Evolutionary conservation across 1,140 invertebrate genomes (phyloP), one percentile per base, ranked within the genome.

Genomic region (Nymphalis io): DNA sequence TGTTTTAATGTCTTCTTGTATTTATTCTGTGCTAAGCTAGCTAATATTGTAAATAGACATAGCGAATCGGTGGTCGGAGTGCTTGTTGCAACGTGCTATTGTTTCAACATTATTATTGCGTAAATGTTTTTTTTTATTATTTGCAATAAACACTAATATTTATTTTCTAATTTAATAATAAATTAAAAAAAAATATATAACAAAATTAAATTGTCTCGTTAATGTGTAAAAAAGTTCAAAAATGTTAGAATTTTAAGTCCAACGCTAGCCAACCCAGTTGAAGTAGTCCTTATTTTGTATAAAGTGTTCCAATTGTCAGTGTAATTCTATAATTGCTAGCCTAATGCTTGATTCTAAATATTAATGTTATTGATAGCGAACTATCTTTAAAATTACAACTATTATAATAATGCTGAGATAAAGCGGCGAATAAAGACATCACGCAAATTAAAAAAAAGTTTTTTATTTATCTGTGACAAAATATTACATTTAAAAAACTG

Each of bases 321-420:
- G 81, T 84, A 79, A 79, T 76, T 82, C 76, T 82, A 81, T 81
- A 63, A 75, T 83, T 84, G 80, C 81, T 88, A 89, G 85, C 77
- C 65, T 90, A 86, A 82, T 82, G 83, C 88, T 88, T 87, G 78
- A 82, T 88, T 87, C 79, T 85, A 87, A 84, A 85, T 85, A 84
- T 88, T 85, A 86, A 88, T 88, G 86, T 87, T 88, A 87, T 83
- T 84, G 80, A 86, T 85, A 88, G 84, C 81, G 82, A 76, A 79
- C 75, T 75, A 80, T 84, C 82, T 84, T 85, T 42, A 82, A 79
- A 82, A 84, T 80, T 83, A 78, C 78, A 85, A 84, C 79, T 84
- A 86, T 79, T 84, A 83, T 82, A 86, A 79, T 81, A 78, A 82
- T 77, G 85, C 81, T 86, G 75, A 78, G 63, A 65, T 79, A 74